Evolutionary conservation across 2,113 vertebrate genomes (phyloP), one percentile per base, ranked within the genome.

Genomic region (Mastomys natalensis): DNA sequence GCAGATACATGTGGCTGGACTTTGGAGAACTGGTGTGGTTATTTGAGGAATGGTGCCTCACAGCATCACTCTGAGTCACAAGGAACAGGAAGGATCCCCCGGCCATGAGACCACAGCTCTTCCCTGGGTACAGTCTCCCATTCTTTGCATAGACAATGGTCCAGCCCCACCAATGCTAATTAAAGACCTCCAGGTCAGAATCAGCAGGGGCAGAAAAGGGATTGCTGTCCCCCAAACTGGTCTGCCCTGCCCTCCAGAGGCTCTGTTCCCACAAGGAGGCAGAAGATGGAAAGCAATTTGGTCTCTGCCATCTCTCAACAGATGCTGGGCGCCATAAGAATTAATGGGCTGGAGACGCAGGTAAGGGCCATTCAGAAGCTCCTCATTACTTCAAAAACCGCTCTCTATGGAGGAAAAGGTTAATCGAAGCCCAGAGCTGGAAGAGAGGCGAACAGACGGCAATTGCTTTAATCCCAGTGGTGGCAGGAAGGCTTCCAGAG

Each of bases 271-370:
- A 12, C 51, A 31, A 92, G 81, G 70, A 86, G 77, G 55, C 55
- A 48, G 73, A 48, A 60, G 40, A 77, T 21, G 31, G 87, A 43
- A 94, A 94, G 94, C 91, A 89, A 72, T 74, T 51, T 84, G 88
- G 82, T 93, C 55, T 87, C 66, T 17, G 4, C 19, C 0, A 5
- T 62, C 93, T 78, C 93, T 95, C 95, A 58, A 62, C 89, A 93
- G 93, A 95, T 81, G 93, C 87, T 43, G 45, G 88, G 95, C 51
- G 78, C 88, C 40, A 1, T 88, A 89, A 94, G 93, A 85, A 96
- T 96, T 92, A 96, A 98, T 74, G 96, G 90, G 64, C 93, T 96
- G 87, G 82, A 95, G 92, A 80, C 72, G 73, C 96, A 97, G 97
- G 96, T 95, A 94, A 90, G 94, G 76, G 87, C 78, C 82, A 66